Evolutionary conservation across 2,797 vertebrate species (phyloP).

Genomic region (Falco naumanni): DNA sequence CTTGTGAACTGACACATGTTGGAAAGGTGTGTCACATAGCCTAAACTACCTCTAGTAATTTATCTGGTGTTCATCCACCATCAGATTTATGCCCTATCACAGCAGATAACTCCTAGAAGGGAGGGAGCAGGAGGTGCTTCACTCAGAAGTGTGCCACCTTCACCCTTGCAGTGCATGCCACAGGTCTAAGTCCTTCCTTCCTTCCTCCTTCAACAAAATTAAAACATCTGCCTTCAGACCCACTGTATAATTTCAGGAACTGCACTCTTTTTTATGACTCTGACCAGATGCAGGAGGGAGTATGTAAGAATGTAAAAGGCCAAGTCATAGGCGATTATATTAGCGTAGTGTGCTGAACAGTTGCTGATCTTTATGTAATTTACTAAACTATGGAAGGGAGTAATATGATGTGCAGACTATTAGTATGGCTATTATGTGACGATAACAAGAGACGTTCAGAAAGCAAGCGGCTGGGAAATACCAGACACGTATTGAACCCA

Average conservation of each 20-base stretch:
- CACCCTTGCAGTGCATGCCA: background rate
- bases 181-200: background rate
- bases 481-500: constrained; percentile 14
- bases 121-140: background rate
- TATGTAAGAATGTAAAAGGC: background rate
- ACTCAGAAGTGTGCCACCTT: background rate
- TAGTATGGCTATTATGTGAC: constrained; percentile 32
- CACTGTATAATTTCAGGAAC: background rate
- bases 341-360: background rate
- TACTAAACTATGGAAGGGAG: constrained; percentile 22
- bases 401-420: constrained; percentile 35
- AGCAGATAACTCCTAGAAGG: background rate
- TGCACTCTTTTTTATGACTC: background rate
- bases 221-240: background rate
- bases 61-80: background rate
- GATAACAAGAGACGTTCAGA: constrained; percentile 30
- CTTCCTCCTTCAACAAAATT: background rate
- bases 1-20: background rate
- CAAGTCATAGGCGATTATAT: background rate
- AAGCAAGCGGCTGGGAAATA: constrained; percentile 34
- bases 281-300: background rate
- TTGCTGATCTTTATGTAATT: constrained; percentile 24
- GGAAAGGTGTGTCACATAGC: background rate
- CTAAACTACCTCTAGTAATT: background rate
- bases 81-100: background rate